Evolutionary conservation across 2,113 vertebrate species (phyloP).

Genomic region (Gambusia affinis): DNA sequence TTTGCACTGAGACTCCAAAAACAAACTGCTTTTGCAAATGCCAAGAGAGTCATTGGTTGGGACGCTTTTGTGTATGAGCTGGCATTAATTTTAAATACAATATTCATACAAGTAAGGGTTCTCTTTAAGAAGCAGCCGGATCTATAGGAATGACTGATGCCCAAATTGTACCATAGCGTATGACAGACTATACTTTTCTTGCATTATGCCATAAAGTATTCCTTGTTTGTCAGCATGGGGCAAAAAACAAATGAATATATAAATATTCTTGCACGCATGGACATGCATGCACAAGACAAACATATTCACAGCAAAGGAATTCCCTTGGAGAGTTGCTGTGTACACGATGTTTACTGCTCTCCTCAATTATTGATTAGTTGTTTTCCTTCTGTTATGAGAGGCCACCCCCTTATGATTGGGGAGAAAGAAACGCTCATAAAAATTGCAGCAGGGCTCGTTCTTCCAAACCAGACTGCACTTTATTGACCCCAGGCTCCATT

Average conservation of each 20-base stretch:
- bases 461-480: slow-evolving; percentile 44
- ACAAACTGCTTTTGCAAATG: neutral
- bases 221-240: neutral
- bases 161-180: neutral
- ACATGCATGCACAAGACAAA: slow-evolving; percentile 23
- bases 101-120: neutral
- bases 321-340: slow-evolving; percentile 49
- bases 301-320: slow-evolving; percentile 42
- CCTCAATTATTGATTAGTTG: slow-evolving; percentile 75
- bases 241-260: neutral
- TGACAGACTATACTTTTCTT: slow-evolving; percentile 4
- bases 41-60: neutral
- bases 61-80: neutral
- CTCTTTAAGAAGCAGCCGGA: neutral
- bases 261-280: neutral
- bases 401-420: slow-evolving; percentile 51
- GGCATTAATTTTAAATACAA: neutral
- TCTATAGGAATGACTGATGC: neutral
- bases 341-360: slow-evolving; percentile 67
- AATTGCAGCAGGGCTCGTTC: slow-evolving; percentile 55
- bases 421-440: slow-evolving; percentile 63
- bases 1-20: slow-evolving; percentile 4
- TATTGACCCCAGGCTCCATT: slow-evolving; percentile 51
- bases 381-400: slow-evolving; percentile 73
- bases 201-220: neutral